A percentile compares a stretch with the other conserved stretches of the same genome.
Conservation (phyloP, 2,797 vertebrate species). For the Salarias fasciatus region DNA sequence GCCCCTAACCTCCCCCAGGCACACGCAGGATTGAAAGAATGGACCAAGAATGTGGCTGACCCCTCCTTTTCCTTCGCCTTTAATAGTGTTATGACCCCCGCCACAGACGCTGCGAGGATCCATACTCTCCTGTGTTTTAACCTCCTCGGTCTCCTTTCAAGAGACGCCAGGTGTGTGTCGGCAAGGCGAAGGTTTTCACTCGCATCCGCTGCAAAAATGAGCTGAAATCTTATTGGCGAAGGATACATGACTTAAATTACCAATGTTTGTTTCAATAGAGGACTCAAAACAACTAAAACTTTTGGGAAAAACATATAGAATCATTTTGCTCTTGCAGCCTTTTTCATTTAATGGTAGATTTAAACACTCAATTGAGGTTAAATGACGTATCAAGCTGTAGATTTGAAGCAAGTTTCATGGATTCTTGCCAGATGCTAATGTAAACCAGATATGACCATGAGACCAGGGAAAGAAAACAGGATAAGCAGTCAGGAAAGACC, state of each 20-base stretch:
- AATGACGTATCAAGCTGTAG: constrained; percentile 16
- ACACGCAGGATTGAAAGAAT: constrained; percentile 67
- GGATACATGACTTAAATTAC: constrained; percentile 18
- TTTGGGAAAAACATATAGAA: constrained; percentile 32
- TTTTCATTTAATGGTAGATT: constrained; percentile 8
- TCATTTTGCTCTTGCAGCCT: neutral
- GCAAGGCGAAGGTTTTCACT: constrained; percentile 19
- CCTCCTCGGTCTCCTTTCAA: constrained; percentile 22
- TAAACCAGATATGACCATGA: constrained; percentile 28
- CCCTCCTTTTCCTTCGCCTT: constrained; percentile 42
- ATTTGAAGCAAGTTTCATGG: constrained; percentile 12
- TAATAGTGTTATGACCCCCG: constrained; percentile 24
- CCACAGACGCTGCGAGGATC: constrained; percentile 21
- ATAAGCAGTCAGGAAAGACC: constrained; percentile 26
- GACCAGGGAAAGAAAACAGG: constrained; percentile 14
- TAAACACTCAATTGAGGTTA: constrained; percentile 18
- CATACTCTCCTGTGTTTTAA: constrained; percentile 18
- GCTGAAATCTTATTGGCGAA: constrained; percentile 15
- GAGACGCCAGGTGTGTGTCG: constrained; percentile 26
- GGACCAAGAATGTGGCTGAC: constrained; percentile 67
- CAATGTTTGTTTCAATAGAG: constrained; percentile 23
- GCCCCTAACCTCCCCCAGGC: constrained; percentile 70
- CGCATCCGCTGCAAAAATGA: constrained; percentile 1
- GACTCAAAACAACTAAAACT: constrained; percentile 23
- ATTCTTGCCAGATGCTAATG: constrained; percentile 36